Base-by-base conservation (phyloP, 2,888 invertebrate genomes). In the Nycteola revayana region DNA sequence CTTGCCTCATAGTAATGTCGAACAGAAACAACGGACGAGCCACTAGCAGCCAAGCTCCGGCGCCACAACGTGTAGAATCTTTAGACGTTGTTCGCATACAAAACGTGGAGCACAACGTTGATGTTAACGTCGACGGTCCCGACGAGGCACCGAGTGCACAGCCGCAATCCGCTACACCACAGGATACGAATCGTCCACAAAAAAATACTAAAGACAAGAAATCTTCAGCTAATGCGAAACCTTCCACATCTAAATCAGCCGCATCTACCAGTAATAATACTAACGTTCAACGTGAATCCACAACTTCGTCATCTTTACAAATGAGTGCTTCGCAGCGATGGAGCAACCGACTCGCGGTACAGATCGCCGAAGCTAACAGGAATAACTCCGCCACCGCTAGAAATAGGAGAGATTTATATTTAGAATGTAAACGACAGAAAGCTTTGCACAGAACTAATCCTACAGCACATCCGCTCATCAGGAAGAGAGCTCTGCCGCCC, bases 1-100 rank as follows among this genome's bases (percentile, higher is more conserved):
- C 89, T 5, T 89, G 88, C 41, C 65, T 89, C 24, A 82, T 89
- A 75, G 65, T 89, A 27, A 82, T 88, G 78, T 75, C 86, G 3
- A 83, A 83, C 44, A 73, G 85, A 45, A 75, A 70, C 37, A 62
- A 42, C 22, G 56, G 63, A 1, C 62, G 72, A 10, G 39, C 62
- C 1, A 66, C 66, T 11, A 67, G 54, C 23, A 69, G 51, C 33
- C 51, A 72, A 21, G 43, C 75, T 7, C 51, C 76, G 7, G 35
- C 74, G 11, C 47, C 63, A 1, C 75, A 72, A 35, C 67, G 66
- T 10, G 66, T 79, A n/a, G 76, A 78, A 28, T 74, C 82, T 1
- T 49, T 73, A 26, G 79, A 83, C 42, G 78, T 83, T 1, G 79
- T 84, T 22, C 75, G 83, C 24, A 78, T 85, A 43, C 81, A 82